Conservation (phyloP, 2,797 vertebrate species). For the Enteromius paludinosus region DNA sequence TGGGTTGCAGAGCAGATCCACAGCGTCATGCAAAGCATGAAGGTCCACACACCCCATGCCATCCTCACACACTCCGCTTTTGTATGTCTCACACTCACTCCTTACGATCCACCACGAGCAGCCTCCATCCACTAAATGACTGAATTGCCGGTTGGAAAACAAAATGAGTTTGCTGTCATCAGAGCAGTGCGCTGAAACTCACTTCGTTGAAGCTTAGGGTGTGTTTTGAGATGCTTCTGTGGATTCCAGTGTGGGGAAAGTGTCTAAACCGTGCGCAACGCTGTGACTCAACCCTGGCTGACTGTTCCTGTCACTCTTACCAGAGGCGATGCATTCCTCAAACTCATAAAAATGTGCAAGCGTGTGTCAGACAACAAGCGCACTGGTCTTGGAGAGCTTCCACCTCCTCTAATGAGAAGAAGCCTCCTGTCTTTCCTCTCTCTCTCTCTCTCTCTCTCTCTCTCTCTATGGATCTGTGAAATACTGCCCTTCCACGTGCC, state of each 20-base stretch:
- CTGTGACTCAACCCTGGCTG: conserved; percentile 61
- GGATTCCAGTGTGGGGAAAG: conserved; percentile 53
- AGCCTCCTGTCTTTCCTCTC: conserved; percentile 58
- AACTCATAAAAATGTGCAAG: conserved; percentile 33
- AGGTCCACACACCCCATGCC: conserved; percentile 63
- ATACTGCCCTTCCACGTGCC: conserved; percentile 63
- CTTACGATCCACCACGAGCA: conserved; percentile 36
- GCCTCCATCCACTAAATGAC: conserved; percentile 35
- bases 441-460: conserved; percentile 29
- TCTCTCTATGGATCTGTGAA: conserved; percentile 55
- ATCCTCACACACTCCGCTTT: conserved; percentile 62
- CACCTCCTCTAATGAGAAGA: conserved; percentile 82
- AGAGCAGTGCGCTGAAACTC: conserved; percentile 18
- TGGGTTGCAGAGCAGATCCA: conserved; percentile 60
- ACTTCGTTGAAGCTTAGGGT: conserved; percentile 38
- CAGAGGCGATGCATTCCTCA: conserved; percentile 70
- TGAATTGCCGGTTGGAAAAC: conserved; percentile 2
- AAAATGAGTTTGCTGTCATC: conserved; percentile 32
- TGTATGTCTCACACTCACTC: conserved; percentile 9
- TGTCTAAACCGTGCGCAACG: conserved; percentile 44
- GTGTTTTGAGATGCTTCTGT: conserved; percentile 46
- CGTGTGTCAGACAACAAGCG: conserved; percentile 51
- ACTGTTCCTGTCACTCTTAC: conserved; percentile 61
- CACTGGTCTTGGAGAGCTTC: conserved; percentile 75
- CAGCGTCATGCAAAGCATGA: conserved; percentile 67